Evolutionary conservation across 92 coral and sea anemone species (phyloP), one percentile per base, ranked within the genome.

Genomic region (Muricea muricata): DNA sequence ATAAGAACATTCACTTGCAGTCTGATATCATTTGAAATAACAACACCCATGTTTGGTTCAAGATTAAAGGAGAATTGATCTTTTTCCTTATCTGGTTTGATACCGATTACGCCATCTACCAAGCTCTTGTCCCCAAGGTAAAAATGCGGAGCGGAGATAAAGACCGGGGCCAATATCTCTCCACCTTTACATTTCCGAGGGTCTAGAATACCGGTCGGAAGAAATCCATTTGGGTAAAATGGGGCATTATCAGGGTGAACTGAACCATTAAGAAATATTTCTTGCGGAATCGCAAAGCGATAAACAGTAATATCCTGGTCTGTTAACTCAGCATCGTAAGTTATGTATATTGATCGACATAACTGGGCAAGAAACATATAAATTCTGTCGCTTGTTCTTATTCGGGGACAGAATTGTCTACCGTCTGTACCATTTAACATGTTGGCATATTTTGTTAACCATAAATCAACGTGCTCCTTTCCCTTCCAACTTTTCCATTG

Each of bases 401-500:
- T 63, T 9, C 88, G 86, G 20, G 98, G 98, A 1, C 93, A 82
- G 35, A 93, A 94, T 73, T 94, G 98, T 54, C 91, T 93, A 3
- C 98, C 98, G 21, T 94, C 98, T 15, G 97, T 86, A n/a, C 98
- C 98, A 61, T 94, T 94, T 8, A 94, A 33, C 98, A 93, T 94
- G 84, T 94, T 93, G 10, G 98, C 97, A 84, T 89, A 94, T 17
- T 73, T 60, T 7, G 97, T 73, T 34, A 81, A 82, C 97, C 94
- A 94, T 0, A 94, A 48, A 20, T 87, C 91, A 21, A 94, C 86
- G 30, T 81, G 72, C 0, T 71, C 63, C 58, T 63, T 84, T 37
- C 94, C 94, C 58, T 78, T 89, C 98, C 98, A 94, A 46, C 10
- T 42, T 45, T 79, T 83, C 98, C 94, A 93, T 37, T 29, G 71